A percentile compares a stretch with the other conserved stretches of the same genome.
These are phyloP conservation scores for Micoletzkya japonica DNA, from an alignment of 2,888 invertebrate genomes.

Conservation along the genomic window DNA sequence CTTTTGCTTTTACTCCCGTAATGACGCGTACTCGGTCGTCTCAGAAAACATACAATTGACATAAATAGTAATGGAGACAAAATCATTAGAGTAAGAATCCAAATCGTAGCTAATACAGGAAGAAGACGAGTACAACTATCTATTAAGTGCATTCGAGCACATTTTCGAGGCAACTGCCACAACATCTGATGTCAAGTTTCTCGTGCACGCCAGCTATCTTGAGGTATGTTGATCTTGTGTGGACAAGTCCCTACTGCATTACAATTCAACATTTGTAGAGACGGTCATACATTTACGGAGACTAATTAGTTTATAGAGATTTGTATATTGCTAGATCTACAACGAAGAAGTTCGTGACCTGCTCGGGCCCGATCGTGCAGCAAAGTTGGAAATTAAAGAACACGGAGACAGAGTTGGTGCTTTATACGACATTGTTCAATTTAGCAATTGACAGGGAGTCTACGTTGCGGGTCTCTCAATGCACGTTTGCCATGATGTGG, in stretches of 20 bases:
- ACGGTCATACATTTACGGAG: not conserved
- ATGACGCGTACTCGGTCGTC: no score
- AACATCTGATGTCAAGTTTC: constrained; percentile 74
- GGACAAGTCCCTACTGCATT: not conserved
- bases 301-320: constrained; percentile 10
- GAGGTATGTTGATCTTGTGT: constrained; percentile 66
- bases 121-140: not conserved
- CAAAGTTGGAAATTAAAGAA: constrained; percentile 74
- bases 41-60: no score
- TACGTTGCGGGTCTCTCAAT: constrained; percentile 71
- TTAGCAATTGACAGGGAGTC: constrained; percentile 43
- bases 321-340: constrained; percentile 71
- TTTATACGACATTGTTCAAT: not conserved
- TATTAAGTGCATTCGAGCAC: constrained; percentile 76
- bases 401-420: constrained; percentile 62
- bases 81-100: no score
- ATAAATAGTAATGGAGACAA: no score
- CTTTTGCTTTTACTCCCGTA: no score
- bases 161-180: constrained; percentile 80
- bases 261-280: not conserved
- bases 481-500: constrained; percentile 77
- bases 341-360: constrained; percentile 79
- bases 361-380: constrained; percentile 71
- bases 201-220: constrained; percentile 79
- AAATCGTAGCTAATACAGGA: not conserved